phyloP scores from a whole-genome alignment of 2,888 invertebrate species.

The Nomada ruficornis region DNA sequence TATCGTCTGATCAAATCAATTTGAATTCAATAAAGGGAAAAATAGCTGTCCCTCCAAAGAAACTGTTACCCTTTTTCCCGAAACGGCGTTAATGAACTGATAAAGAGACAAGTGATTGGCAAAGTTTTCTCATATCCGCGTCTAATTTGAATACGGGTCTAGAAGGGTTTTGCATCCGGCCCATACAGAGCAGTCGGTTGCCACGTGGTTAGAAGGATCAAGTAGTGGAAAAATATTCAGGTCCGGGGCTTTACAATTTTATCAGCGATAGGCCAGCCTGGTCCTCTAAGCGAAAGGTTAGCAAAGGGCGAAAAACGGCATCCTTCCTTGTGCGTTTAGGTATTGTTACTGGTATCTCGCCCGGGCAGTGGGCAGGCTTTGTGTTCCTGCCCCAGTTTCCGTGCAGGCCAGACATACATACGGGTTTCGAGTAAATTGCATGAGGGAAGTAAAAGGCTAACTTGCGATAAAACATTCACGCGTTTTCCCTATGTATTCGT shows the following conservation, averaged over 20 bases:
- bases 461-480: conserved; percentile 82
- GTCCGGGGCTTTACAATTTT: conserved; percentile 66
- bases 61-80: neutral
- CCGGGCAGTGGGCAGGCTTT: conserved; percentile 79
- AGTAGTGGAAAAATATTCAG: conserved; percentile 67
- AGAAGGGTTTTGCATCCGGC: conserved; percentile 38
- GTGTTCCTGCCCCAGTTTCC: conserved; percentile 81
- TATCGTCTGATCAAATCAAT: too few species aligned
- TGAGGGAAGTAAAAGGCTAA: conserved; percentile 75
- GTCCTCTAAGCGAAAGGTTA: conserved; percentile 45
- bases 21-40: neutral
- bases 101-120: conserved; percentile 36
- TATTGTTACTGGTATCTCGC: conserved; percentile 80
- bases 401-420: conserved; percentile 70
- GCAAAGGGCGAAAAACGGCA: conserved; percentile 60
- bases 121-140: conserved; percentile 58
- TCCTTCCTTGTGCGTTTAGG: conserved; percentile 77
- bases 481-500: conserved; percentile 72
- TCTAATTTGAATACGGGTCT: conserved; percentile 49
- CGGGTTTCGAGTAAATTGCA: conserved; percentile 73
- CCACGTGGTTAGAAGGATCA: conserved; percentile 43
- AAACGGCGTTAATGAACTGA: conserved; percentile 44
- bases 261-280: conserved; percentile 64
- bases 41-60: neutral
- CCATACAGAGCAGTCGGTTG: conserved; percentile 38